Base-by-base conservation (phyloP, 2,113 vertebrate species). In the Ciconia boyciana region DNA sequence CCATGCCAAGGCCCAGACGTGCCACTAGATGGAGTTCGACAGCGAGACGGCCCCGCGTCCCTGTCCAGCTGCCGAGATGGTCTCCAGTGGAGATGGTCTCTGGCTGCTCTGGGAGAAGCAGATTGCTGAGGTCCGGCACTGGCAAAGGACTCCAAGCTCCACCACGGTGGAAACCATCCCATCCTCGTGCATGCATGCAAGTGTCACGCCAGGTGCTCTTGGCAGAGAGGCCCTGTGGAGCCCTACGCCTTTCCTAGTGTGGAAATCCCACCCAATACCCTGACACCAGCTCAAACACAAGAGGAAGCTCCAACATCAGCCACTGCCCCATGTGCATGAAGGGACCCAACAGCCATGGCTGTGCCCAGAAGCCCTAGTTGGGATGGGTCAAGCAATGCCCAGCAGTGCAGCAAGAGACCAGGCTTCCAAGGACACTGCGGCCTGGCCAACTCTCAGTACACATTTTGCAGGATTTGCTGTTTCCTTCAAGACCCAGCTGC, bases 1-100 rank as follows among this genome's bases (percentile, higher is more conserved):
- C 55, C 80, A 36, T 10, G 70, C 19, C 24, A 17, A 65, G 52
- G 60, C 41, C 41, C 57, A 28, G 43, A 48, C 3, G 1, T 89
- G 58, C 70, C 70, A 65, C 66, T 76, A 69, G 81, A 87, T 92
- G 87, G 72, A 77, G 75, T 85, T 36, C 8, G 4, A 21, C 21
- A 49, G 49, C 0, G 4, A 75, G 55, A 55, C 3, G 6, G 43
- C 52, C 41, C 49, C 11, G 1, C 0, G 3, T 36, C 54, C 62
- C 62, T 32, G 16, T 22, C 36, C 0, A 0, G 14, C 34, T 39
- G 48, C 77, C 0, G 10, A 24, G 62, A 29, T 62, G 66, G 66
- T 83, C 65, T 54, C 52, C 88, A 44, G 39, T 72, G 85, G 83
- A 51, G 41, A 16, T 49, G 58, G 41, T 49, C 55, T 76, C 44